Base-by-base conservation (phyloP, 1,140 invertebrate species). In the Rhyacophila brunnea region DNA sequence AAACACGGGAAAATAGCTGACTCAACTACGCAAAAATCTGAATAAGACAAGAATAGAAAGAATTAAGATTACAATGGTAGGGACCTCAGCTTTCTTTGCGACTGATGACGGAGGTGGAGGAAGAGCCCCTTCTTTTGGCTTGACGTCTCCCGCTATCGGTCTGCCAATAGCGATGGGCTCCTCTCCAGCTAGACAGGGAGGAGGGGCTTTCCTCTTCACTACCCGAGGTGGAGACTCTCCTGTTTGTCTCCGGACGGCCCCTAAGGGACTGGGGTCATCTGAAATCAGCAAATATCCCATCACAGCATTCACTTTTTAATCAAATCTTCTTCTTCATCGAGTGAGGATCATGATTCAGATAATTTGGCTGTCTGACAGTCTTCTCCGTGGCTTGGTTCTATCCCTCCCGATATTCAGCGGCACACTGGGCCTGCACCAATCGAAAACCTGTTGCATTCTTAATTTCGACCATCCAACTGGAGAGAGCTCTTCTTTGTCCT, bases 151-250 rank as follows among this genome's bases (percentile, higher is more conserved):
- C 32, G 70, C 71, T 2, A 73, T 70, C 2, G 76, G 77, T 53
- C 76, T 68, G 10, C 73, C 70, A 0, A 78, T 69, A 0, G 71
- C 67, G 44, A 74, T 70, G 20, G 58, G 9, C n/a, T 52, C 17
- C 38, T 45, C 51, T 70, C 66, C 59, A 6, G 62, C 64, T 17
- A 60, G 47, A 10, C 60, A 55, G 11, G 71, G 64, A 9, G 65
- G 62, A 6, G 73, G 70, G 5, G 75, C 65, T 60, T 79, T 80
- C 38, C 74, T 69, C 62, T 80, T 80, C 50, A 79, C 73, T 2
- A 79, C 75, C 49, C 76, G 76, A 0, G 79, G 77, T n/a, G 74
- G 75, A 9, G 73, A 68, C 10, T 72, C 72, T 6, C 68, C 69
- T 1, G 70, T 65, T 3, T 68, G 63, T 17, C 73, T 67, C 43